Base-by-base conservation (phyloP, 1,140 invertebrate species). In the Ctenoplectra terminalis region DNA sequence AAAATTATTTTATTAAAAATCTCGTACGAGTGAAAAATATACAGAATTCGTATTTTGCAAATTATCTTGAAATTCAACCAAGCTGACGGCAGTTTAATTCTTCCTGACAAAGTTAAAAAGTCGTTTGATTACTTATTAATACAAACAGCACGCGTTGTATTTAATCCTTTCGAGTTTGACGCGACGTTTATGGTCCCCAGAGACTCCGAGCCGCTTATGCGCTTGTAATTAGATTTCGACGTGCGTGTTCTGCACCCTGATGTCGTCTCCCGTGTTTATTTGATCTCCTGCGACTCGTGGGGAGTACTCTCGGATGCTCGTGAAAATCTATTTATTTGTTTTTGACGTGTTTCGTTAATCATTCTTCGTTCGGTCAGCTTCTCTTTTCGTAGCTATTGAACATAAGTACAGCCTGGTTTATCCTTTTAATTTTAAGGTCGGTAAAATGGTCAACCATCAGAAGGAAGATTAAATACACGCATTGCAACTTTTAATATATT, bases 151-250 rank as follows among this genome's bases (percentile, higher is more conserved):
- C 70, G 58, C 13, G 73, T 52, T 76, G 56, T 60, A 52, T 15
- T 79, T 78, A 71, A 64, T 78, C 43, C 70, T 48, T 31, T 8
- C 40, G 13, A 73, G 37, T 84, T n/a, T 63, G 63, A 86, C 60
- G 40, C 67, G 86, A 87, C 81, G 81, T 87, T 90, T 86, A 83
- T 81, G 73, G 69, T 92, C 90, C 84, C 89, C 23, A 64, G 89
- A 85, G 92, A 20, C 34, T 84, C 70, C 56, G 79, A 90, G 84
- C 84, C 74, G 85, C 87, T 92, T 90, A 90, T 79, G 82, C 74
- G 76, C 73, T 84, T 46, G 87, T 93, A 92, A 93, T 92, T 92
- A 86, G 88, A 89, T 90, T 92, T 91, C 90, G 87, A 92, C 90
- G 80, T 85, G 79, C 85, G 81, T 58, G 70, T 34, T 56, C 23